Evolutionary conservation across 2,113 vertebrate genomes (phyloP).

Genomic region (Sterrhoptilus dennistouni): DNA sequence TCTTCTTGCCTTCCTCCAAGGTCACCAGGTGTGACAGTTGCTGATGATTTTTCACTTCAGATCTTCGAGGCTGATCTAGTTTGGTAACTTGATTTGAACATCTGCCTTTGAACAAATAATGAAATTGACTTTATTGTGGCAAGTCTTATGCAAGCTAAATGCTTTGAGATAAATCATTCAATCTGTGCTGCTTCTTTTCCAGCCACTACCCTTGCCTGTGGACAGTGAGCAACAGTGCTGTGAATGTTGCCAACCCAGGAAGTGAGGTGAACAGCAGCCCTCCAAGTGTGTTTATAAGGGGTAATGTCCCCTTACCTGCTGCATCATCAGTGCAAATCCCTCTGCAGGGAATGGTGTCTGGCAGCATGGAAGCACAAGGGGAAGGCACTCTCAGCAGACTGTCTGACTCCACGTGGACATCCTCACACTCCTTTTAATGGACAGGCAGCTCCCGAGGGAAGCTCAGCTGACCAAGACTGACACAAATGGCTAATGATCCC

Average conservation of each 20-base stretch:
- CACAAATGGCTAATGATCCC: not conserved
- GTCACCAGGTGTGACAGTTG: not conserved
- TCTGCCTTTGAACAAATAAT: not conserved
- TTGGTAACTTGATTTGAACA: not conserved
- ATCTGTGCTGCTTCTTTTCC: not conserved
- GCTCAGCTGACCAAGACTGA: not conserved
- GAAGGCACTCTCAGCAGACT: constrained; percentile 77
- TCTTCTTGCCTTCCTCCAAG: not conserved
- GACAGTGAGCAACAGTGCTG: constrained; percentile 79
- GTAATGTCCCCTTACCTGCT: constrained; percentile 73
- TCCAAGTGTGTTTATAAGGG: constrained; percentile 74
- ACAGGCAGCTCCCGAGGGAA: not conserved
- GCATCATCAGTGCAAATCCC: constrained; percentile 64
- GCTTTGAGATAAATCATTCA: not conserved
- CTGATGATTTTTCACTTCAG: not conserved
- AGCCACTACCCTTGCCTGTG: constrained; percentile 92
- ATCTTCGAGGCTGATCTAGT: not conserved
- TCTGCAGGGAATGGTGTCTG: constrained; percentile 69
- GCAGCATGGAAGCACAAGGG: constrained; percentile 74
- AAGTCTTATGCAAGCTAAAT: not conserved
- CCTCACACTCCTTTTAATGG: constrained; percentile 82
- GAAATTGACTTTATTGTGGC: not conserved
- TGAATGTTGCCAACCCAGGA: constrained; percentile 60
- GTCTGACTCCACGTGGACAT: constrained; percentile 77
- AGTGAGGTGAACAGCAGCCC: constrained; percentile 62